phyloP scores from a whole-genome alignment of 2,888 invertebrate genomes.

The Seira musarum region DNA sequence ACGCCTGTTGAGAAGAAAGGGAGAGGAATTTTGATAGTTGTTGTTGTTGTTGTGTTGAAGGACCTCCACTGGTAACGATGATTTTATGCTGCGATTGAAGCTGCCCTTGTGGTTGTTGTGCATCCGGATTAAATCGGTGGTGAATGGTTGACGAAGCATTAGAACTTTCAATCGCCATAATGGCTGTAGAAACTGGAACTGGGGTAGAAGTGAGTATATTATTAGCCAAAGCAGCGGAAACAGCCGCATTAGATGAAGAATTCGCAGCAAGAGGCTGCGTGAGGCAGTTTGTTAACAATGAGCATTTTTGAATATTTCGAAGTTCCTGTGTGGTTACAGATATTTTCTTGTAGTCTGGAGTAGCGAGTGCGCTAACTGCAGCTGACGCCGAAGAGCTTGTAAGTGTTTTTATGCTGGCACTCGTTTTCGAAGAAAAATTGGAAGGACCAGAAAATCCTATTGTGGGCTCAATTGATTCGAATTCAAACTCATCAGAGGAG shows the following conservation, averaged over 20 bases:
- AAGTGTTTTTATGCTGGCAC: background rate
- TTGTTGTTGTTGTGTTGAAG: constrained; percentile 29
- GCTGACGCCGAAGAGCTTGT: background rate
- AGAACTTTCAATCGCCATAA: background rate
- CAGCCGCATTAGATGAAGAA: constrained; percentile 29
- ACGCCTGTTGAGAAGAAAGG: background rate
- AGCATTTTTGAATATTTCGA: constrained; percentile 48
- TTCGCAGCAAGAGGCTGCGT: constrained; percentile 38
- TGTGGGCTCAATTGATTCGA: constrained; percentile 68
- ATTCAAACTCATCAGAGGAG: constrained; percentile 68
- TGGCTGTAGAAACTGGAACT: constrained; percentile 9
- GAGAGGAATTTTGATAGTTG: constrained; percentile 37
- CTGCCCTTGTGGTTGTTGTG: constrained; percentile 5
- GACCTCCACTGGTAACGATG: constrained; percentile 33
- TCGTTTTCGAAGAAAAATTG: constrained; percentile 18
- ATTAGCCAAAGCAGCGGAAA: constrained; percentile 42
- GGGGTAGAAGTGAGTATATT: constrained; percentile 37
- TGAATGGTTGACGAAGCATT: constrained; percentile 13
- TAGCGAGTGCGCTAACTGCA: background rate
- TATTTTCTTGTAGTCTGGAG: background rate
- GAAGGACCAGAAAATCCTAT: constrained; percentile 58
- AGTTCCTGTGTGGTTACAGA: constrained; percentile 45
- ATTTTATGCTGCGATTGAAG: constrained; percentile 30
- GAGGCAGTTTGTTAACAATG: constrained; percentile 41
- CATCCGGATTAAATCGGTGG: background rate